These are phyloP conservation scores for Acomys russatus DNA, from an alignment of 2,797 vertebrate species.

Conservation along the genomic window DNA sequence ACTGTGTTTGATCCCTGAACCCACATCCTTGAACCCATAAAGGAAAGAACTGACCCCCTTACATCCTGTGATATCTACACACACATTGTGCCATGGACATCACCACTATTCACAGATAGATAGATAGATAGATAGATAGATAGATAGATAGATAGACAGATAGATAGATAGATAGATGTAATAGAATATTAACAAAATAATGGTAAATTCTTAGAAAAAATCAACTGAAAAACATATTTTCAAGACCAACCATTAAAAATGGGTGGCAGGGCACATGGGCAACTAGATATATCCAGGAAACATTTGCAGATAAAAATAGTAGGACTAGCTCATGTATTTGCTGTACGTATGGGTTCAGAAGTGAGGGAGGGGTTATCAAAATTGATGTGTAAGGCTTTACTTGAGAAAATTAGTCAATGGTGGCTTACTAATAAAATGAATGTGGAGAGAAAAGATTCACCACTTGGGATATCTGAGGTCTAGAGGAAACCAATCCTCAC, in stretches of 20 bases:
- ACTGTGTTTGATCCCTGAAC: not conserved
- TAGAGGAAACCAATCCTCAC: not conserved
- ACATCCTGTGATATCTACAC: not conserved
- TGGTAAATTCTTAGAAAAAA: slow-evolving; percentile 16
- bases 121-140: not conserved
- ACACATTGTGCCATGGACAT: not conserved
- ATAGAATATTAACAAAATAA: slow-evolving; percentile 25
- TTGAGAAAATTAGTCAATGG: not conserved
- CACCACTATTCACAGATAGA: not conserved
- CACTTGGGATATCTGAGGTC: not conserved
- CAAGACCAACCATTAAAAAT: not conserved
- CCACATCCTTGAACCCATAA: not conserved
- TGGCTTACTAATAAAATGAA: not conserved
- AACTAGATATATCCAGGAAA: not conserved
- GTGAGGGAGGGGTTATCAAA: not conserved
- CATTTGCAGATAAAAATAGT: not conserved
- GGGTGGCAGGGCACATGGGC: not conserved
- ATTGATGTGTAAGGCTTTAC: not conserved
- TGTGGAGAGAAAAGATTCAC: not conserved
- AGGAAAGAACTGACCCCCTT: not conserved
- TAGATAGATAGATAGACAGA: not conserved
- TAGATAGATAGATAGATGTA: not conserved
- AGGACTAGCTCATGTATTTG: not conserved
- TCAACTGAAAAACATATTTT: slow-evolving; percentile 24
- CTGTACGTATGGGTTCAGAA: not conserved